Conservation (phyloP, 2,888 invertebrate species). For the Plebejus melissa region DNA sequence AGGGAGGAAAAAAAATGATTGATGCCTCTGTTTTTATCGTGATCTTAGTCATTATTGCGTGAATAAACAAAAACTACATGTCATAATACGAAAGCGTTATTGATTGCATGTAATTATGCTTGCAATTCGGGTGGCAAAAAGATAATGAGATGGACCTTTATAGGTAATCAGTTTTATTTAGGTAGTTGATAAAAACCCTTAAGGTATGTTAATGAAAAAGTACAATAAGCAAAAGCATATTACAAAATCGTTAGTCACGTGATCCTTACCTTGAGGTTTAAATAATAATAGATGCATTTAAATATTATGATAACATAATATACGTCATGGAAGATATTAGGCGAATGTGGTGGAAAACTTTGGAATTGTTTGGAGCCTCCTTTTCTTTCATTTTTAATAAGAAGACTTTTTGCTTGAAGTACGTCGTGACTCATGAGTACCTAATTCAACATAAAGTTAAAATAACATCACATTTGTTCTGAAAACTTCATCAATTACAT, state of each 20-base stretch:
- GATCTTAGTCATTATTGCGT: constrained; percentile 51
- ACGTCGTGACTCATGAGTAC: too few species aligned
- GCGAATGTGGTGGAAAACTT: too few species aligned
- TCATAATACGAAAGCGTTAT: constrained; percentile 40
- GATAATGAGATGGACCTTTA: constrained; percentile 2
- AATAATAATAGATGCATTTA: too few species aligned
- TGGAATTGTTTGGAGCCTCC: too few species aligned
- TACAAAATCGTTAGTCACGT: too few species aligned
- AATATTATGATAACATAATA: too few species aligned
- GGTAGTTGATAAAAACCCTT: neutral
- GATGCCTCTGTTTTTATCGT: constrained; percentile 60
- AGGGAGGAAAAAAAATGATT: constrained; percentile 69
- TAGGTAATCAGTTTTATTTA: neutral
- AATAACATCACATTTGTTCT: neutral
- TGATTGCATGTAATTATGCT: constrained; percentile 29
- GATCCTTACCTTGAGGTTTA: too few species aligned
- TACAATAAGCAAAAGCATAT: neutral
- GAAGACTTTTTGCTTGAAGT: too few species aligned
- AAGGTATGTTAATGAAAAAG: too few species aligned
- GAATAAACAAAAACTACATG: constrained; percentile 47
- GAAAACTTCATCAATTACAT: neutral
- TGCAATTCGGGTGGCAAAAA: constrained; percentile 23
- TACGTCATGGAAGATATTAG: too few species aligned
- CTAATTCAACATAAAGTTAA: neutral
- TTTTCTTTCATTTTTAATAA: too few species aligned